Base-by-base conservation (phyloP, 2,888 invertebrate species). In the Microctonus hyperodae region DNA sequence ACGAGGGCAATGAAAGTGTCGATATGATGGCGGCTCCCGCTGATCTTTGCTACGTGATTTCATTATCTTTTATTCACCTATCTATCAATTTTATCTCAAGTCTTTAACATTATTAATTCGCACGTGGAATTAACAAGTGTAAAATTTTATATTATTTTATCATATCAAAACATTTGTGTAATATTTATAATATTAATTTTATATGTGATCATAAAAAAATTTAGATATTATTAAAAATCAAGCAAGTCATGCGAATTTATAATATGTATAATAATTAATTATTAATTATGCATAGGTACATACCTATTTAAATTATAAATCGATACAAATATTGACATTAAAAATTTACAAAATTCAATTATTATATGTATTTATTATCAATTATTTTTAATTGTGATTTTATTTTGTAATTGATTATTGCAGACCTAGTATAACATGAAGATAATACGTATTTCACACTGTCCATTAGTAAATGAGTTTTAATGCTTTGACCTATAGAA, bases 1-100 rank as follows among this genome's bases (percentile, higher is more conserved):
- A 80, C 80, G 78, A 79, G 74, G n/a, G 76, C 73, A 74, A 72
- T 70, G 64, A 70, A 78, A 74, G 75, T 73, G 74, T 73, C 70
- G 63, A 71, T 70, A 65, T 67, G 62, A 22, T 44, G 56, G 50
- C 58, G 55, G 35, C n/a, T n/a, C 23, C 37, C 20, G 31, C 53
- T 35, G 16, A 55, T 33, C 55, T 28, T 55, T 37, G 53, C 22
- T 13, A 62, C 53, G 35, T 62, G 53, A 62, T 37, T 53, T 37
- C 35, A 51, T 37, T 31, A 53, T 48, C 48, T 9, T 44, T 20
- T 44, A 44, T 16, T 16, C 44, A 16, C 1, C 0, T 16, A 44
- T 25, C 11, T 28, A 53, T 53, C 3, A 25, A n/a, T 5, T 53
- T n/a, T 53, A 20, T 51, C 23, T 16, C 50, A 11, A 53, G n/a